A percentile compares a stretch with the other conserved stretches of the same genome.
Evolutionary conservation across 2,888 invertebrate species (phyloP).

Genomic region (Chalcosyrphus nemorum): DNA sequence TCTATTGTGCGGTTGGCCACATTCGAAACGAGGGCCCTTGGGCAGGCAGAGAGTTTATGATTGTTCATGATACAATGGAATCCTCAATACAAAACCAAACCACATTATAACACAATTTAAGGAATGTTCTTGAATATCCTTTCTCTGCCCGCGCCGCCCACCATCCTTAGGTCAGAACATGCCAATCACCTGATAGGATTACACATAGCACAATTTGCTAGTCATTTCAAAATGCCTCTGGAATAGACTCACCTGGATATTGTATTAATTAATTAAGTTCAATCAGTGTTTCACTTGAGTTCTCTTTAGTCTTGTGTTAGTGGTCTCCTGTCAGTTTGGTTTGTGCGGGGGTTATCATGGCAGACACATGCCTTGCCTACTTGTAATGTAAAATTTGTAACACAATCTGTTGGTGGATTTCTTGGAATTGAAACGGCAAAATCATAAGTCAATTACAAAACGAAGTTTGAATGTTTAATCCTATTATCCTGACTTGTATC

Average conservation of each 20-base stretch:
- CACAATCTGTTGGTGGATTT: conserved; percentile 20
- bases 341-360: not conserved
- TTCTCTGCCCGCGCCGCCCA: too few relatives aligned
- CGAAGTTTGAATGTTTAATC: conserved; percentile 34
- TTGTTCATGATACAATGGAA: conserved; percentile 6
- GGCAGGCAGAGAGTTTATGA: conserved; percentile 27
- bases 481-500: conserved; percentile 13
- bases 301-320: not conserved
- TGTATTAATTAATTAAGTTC: conserved; percentile 24
- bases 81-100: not conserved
- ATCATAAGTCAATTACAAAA: conserved; percentile 24
- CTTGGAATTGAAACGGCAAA: not conserved
- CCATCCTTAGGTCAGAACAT: not conserved
- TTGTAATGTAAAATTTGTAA: not conserved
- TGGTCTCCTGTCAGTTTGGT: conserved; percentile 5
- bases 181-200: conserved; percentile 14
- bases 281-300: not conserved
- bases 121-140: not conserved
- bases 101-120: not conserved
- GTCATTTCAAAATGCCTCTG: not conserved
- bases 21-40: conserved; percentile 14
- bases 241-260: not conserved
- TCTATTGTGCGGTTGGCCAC: conserved; percentile 57
- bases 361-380: not conserved
- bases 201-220: not conserved